Conservation (phyloP, 2,113 vertebrate genomes). For the Loxodonta africana region DNA sequence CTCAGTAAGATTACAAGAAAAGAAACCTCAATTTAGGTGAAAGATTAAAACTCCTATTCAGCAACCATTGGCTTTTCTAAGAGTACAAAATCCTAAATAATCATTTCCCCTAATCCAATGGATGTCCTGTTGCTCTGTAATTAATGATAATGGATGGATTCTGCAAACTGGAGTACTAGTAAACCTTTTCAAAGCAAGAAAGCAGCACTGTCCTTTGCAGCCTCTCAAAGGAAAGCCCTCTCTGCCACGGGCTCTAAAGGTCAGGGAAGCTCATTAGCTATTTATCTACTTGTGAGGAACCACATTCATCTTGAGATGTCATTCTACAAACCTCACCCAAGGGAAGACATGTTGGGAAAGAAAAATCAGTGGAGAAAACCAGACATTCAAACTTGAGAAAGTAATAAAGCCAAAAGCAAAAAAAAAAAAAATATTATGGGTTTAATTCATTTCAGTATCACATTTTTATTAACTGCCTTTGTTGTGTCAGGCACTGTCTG, state of each 20-base stretch:
- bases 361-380: constrained; percentile 19
- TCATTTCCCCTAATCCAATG: constrained; percentile 23
- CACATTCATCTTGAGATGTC: constrained; percentile 5
- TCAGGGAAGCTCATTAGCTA: constrained; percentile 33
- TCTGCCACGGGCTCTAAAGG: neutral
- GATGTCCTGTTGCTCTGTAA: constrained; percentile 2
- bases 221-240: neutral
- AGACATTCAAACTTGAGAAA: neutral
- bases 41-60: constrained; percentile 44
- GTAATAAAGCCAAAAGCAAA: neutral
- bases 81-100: constrained; percentile 31
- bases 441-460: constrained; percentile 51
- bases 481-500: neutral
- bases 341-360: neutral
- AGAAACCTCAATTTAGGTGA: constrained; percentile 2
- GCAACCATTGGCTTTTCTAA: neutral
- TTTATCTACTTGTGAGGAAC: neutral
- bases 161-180: neutral
- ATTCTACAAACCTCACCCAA: constrained; percentile 5
- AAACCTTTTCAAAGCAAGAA: constrained; percentile 6
- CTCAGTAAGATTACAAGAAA: neutral
- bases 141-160: constrained; percentile 18
- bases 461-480: constrained; percentile 64
- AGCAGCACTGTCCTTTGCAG: neutral
- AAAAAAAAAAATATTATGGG: neutral